Conservation (phyloP, 2,113 vertebrate genomes). For the Ellobius talpinus region DNA sequence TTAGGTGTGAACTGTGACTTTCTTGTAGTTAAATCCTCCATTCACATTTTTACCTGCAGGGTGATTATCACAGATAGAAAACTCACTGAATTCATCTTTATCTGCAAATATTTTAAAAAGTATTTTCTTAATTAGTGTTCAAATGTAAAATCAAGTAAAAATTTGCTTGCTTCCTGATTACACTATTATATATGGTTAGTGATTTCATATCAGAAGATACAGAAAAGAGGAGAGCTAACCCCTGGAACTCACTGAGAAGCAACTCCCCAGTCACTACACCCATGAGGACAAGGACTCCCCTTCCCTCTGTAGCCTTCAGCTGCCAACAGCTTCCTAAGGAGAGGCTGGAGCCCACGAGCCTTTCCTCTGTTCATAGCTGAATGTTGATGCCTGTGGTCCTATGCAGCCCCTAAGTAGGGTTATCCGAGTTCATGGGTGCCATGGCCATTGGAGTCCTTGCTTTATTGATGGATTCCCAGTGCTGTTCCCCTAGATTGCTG, state of each 20-base stretch:
- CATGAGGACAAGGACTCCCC: neutral
- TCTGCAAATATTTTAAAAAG: conserved; percentile 89
- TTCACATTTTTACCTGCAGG: conserved; percentile 92
- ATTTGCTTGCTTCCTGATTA: conserved; percentile 79
- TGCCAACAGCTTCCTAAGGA: neutral
- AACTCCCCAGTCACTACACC: too few relatives aligned
- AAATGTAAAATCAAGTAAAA: neutral
- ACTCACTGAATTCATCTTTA: conserved; percentile 92
- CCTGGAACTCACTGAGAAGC: neutral
- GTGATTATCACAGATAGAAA: conserved; percentile 90
- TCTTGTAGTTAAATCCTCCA: conserved; percentile 93
- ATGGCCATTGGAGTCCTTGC: neutral
- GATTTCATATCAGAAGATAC: conserved; percentile 67
- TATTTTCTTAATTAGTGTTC: conserved; percentile 85
- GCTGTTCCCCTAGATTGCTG: neutral
- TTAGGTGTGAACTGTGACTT: conserved; percentile 89
- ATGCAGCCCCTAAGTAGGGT: neutral
- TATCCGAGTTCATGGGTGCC: neutral
- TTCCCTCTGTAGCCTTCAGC: neutral
- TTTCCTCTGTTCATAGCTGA: too few relatives aligned
- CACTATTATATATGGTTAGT: conserved; percentile 5
- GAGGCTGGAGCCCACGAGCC: neutral
- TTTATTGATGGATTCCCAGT: neutral
- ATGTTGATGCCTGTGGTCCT: neutral
- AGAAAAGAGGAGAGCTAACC: too few relatives aligned